Base-by-base conservation (phyloP, 2,797 vertebrate species). In the Coilia nasus region DNA sequence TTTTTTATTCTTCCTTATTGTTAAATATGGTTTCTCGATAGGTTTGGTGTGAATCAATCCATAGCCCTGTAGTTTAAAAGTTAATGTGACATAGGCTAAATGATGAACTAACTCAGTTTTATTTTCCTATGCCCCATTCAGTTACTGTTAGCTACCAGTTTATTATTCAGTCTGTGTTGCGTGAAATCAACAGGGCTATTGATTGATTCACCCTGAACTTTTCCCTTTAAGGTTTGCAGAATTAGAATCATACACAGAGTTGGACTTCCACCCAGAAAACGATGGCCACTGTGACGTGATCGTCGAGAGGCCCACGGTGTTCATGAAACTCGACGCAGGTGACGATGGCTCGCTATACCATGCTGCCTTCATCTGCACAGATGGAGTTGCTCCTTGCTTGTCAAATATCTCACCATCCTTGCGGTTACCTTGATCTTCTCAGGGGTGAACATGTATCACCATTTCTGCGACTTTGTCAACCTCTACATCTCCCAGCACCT, bases 361-460 rank as follows among this genome's bases (percentile, higher is more conserved):
- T 35, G 23, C n/a, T 83, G 7, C 23, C 17, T 46, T 81, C 25
- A 41, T 17, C 35, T 41, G 35, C 71, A 41, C 17, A 19, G 71
- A 44, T 44, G 41, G 31, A 44, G 35, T 31, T 78, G 17, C 31
- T 41, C 35, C 19, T 78, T 35, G 15, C 35, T 78, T 44, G 25
- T 31, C 12, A 25, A 28, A 47, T 50, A 60, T 81, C 56, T 64
- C 54, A 14, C 25, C 23, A 14, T 35, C 82, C 17, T 83, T 46
- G n/a, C 7, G 64, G 14, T 85, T 0, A 83, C 17, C 84, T 12
- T 81, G 81, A 6, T 67, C 60, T 87, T 92, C 85, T 85, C 86
- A 99, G 98, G 98, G 85, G 97, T 99, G 81, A 99, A 99, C 88
- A 98, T 99, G 98, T 99, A 99, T 90, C 98, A 99, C 90, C 98